Base-by-base conservation (phyloP, 2,888 invertebrate species). In the Aphodius granarius region DNA sequence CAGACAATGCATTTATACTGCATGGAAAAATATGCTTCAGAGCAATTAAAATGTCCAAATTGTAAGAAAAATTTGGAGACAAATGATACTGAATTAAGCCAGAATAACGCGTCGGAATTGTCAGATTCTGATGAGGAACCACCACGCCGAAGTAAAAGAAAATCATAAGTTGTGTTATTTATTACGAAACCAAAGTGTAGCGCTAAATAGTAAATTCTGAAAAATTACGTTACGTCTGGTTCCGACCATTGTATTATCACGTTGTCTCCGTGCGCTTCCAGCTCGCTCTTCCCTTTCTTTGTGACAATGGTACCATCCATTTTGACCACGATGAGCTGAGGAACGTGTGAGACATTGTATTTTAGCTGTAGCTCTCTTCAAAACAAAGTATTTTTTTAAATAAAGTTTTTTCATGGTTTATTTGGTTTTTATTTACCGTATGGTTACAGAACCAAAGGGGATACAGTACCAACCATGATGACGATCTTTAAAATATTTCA, bases 241-340 rank as follows among this genome's bases (percentile, higher is more conserved):
- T 68, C 68, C 68, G 68, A 68, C 83, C 83, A 83, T 70, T 80
- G 81, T 65, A 81, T 79, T 68, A 83, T 76, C 17, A 83, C 83
- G 73, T 83, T 83, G 4, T 79, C 70, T 3, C 81, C 82, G 62
- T 79, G 75, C 22, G 81, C 75, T 0, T 80, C 76, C 2, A 83
- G 70, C 66, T 83, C 82, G 9, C 77, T 77, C 71, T 76, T 78
- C n/a, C 81, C 83, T 63, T 78, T 75, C 75, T 68, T 78, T 65
- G 81, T 78, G 21, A 83, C 78, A 17, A 81, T 77, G 4, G 78
- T 78, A 16, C 83, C 83, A 20, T 80, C 79, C 21, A 64, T 78
- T 71, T 76, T 81, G 3, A 80, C 75, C 3, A 83, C 83, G 18
- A 80, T 75, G 21, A 83, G 64, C 64, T 79, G 79, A 5, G 83